phyloP scores from a whole-genome alignment of 2,113 vertebrate species.

The Eulacestoma nigropectus region DNA sequence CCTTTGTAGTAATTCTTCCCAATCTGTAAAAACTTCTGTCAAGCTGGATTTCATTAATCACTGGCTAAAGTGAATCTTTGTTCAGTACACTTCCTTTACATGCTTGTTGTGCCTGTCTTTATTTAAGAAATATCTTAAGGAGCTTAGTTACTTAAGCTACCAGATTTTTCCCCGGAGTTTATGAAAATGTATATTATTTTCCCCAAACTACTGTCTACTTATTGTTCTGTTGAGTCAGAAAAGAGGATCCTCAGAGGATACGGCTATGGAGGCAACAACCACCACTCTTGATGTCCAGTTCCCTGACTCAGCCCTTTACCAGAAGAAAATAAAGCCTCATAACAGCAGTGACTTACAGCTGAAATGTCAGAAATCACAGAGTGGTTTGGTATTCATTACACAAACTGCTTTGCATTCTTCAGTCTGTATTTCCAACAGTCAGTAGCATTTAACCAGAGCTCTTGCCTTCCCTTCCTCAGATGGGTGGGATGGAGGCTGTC shows the following conservation, averaged over 20 bases:
- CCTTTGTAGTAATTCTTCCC: not conserved
- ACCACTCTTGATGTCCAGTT: not conserved
- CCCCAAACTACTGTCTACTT: not conserved
- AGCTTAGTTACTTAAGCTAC: not conserved
- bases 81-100: not conserved
- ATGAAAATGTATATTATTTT: not conserved
- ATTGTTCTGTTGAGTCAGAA: not conserved
- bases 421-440: not conserved
- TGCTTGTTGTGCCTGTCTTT: not conserved
- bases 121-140: not conserved
- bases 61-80: not conserved
- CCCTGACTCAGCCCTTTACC: not conserved
- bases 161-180: not conserved
- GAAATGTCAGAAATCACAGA: not conserved
- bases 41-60: not conserved
- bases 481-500: conserved; percentile 98
- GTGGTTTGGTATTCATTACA: not conserved
- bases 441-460: not conserved
- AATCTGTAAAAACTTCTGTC: not conserved
- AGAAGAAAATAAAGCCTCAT: not conserved
- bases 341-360: not conserved
- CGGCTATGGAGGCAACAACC: not conserved
- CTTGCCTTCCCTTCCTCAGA: conserved; percentile 70
- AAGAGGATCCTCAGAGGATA: not conserved
- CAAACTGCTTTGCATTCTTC: not conserved